phyloP scores from a whole-genome alignment of 1,140 invertebrate genomes.

The Laupala kohalensis region DNA sequence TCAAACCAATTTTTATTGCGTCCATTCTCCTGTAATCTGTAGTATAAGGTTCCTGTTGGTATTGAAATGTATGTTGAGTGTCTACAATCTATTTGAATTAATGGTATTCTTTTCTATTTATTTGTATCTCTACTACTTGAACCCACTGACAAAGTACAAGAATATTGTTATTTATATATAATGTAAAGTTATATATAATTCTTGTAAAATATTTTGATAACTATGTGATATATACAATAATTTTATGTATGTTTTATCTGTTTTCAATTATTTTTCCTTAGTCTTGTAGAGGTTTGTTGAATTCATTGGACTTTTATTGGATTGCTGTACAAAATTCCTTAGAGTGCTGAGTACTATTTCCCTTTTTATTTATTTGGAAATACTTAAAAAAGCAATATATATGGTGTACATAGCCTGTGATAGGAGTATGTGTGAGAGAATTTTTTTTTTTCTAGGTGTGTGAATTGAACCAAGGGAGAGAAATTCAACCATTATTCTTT shows the following conservation, averaged over 20 bases:
- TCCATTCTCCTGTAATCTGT: neutral
- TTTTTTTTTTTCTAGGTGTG: too few relatives aligned
- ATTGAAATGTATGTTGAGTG: neutral
- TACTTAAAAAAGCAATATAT: neutral
- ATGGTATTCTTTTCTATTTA: neutral
- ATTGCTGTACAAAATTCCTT: too few relatives aligned
- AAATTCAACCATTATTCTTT: too few relatives aligned
- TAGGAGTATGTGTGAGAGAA: too few relatives aligned
- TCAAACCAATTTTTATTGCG: neutral
- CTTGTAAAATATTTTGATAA: neutral
- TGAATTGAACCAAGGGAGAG: too few relatives aligned
- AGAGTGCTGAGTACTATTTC: too few relatives aligned
- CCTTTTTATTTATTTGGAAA: neutral
- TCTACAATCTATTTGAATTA: neutral
- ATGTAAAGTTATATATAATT: neutral
- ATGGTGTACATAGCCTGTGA: neutral
- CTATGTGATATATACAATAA: neutral
- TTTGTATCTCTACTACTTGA: neutral
- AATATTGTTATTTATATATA: neutral
- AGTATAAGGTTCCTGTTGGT: neutral
- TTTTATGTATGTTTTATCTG: neutral
- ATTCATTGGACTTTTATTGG: too few relatives aligned
- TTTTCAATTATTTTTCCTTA: too few relatives aligned
- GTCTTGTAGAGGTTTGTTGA: too few relatives aligned
- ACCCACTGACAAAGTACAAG: neutral